Conservation (phyloP, 2,113 vertebrate genomes). For the Colius striatus region DNA sequence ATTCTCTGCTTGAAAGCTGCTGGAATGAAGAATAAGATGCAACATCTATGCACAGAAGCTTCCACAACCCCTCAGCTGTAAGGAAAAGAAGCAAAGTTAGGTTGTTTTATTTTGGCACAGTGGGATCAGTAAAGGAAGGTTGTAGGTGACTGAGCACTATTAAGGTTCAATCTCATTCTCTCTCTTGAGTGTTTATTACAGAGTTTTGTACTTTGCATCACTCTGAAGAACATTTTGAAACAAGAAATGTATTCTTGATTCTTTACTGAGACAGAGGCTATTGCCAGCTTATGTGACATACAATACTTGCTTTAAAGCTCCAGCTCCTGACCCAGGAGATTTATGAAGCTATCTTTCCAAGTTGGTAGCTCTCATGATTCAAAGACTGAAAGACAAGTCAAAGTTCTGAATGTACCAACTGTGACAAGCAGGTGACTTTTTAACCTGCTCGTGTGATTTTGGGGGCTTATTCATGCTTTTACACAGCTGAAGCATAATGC, state of each 20-base stretch:
- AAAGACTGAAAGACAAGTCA: background rate
- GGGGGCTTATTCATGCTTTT: background rate
- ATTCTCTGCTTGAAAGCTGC: background rate
- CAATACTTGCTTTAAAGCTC: background rate
- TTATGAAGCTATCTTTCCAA: background rate
- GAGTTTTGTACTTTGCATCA: background rate
- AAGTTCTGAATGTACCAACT: background rate
- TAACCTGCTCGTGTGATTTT: background rate
- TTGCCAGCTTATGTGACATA: background rate
- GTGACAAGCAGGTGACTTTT: background rate
- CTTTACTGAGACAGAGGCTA: background rate
- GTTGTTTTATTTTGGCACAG: background rate
- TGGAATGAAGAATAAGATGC: background rate
- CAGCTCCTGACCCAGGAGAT: background rate
- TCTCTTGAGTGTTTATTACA: background rate
- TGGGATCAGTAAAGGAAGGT: background rate
- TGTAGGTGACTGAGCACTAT: background rate
- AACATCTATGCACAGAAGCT: fast-evolving
- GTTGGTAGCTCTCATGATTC: background rate
- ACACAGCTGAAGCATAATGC: background rate
- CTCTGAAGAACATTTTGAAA: background rate
- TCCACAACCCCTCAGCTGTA: background rate
- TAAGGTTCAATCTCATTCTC: background rate
- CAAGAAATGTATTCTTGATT: background rate
- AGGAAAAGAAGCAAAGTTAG: background rate